Conservation (phyloP, 1,140 invertebrate genomes). For the Cyclina sinensis region DNA sequence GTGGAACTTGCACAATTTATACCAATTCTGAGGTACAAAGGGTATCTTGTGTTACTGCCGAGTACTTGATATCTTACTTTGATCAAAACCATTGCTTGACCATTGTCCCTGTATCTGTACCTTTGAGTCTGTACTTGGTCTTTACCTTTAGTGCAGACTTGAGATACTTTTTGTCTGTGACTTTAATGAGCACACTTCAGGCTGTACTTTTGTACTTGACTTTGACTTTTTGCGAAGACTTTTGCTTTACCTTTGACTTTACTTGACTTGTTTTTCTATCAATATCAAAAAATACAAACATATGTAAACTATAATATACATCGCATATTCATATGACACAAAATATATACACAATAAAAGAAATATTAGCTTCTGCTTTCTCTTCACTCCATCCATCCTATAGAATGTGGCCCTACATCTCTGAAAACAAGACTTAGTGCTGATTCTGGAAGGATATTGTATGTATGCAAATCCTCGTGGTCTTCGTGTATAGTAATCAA, state of each 20-base stretch:
- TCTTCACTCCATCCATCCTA: background rate
- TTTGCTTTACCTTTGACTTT: constrained; percentile 28
- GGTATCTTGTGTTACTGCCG: no score
- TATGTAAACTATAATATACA: background rate
- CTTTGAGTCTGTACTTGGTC: background rate
- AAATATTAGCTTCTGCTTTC: background rate
- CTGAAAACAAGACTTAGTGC: background rate
- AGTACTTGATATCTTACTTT: background rate
- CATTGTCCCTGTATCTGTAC: background rate
- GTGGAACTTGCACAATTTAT: background rate
- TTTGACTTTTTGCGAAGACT: constrained; percentile 17
- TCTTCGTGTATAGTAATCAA: constrained; percentile 87
- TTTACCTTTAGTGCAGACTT: constrained; percentile 47
- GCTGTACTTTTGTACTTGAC: constrained; percentile 38
- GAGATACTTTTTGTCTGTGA: constrained; percentile 59
- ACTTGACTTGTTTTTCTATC: constrained; percentile 52
- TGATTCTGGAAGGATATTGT: constrained; percentile 86
- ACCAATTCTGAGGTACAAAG: background rate
- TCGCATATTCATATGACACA: no score
- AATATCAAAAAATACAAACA: constrained; percentile 32
- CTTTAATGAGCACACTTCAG: constrained; percentile 3
- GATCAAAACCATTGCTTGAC: constrained; percentile 9
- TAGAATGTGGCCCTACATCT: background rate
- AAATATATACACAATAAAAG: no score
- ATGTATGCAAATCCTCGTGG: constrained; percentile 88